Percentiles rank a stretch among this genome's conserved stretches.
phyloP scores from a whole-genome alignment of 2,888 invertebrate species.

The Volucella inflata region DNA sequence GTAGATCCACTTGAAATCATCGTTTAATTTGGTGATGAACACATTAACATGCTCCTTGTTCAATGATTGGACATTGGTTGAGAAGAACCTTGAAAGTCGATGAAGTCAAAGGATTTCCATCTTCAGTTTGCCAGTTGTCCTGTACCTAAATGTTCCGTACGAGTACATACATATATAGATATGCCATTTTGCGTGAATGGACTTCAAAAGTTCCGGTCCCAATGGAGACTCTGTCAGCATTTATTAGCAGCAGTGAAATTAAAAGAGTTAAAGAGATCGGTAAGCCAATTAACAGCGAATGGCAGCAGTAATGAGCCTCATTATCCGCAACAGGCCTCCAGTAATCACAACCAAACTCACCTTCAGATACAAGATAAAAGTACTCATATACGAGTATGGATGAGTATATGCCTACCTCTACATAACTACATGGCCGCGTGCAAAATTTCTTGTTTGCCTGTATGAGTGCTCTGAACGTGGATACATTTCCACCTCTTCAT shows the following conservation, averaged over 20 bases:
- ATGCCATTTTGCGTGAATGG: constrained; percentile 54
- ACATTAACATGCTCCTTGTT: constrained; percentile 55
- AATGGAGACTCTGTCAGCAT: constrained; percentile 10
- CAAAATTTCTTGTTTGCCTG: constrained; percentile 39
- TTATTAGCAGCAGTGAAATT: constrained; percentile 16
- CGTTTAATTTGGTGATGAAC: constrained; percentile 48
- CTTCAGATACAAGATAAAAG: constrained; percentile 11
- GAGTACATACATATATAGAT: too few relatives aligned
- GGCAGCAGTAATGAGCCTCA: constrained; percentile 70
- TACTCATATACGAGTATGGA: too few relatives aligned
- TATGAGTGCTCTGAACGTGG: constrained; percentile 13
- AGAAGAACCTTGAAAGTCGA: constrained; percentile 1
- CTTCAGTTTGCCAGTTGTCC: too few relatives aligned
- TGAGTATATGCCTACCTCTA: too few relatives aligned
- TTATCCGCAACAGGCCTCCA: constrained; percentile 51
- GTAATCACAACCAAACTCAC: constrained; percentile 9
- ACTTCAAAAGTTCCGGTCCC: constrained; percentile 12
- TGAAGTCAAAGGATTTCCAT: constrained; percentile 2
- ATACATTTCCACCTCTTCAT: neutral
- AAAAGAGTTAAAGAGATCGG: constrained; percentile 60
- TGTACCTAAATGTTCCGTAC: too few relatives aligned
- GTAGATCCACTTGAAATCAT: constrained; percentile 11
- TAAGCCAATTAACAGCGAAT: constrained; percentile 73
- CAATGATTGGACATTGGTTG: constrained; percentile 35
- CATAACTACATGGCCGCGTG: constrained; percentile 44